Evolutionary conservation across 2,113 vertebrate genomes (phyloP).

Genomic region (Tamias sibiricus): DNA sequence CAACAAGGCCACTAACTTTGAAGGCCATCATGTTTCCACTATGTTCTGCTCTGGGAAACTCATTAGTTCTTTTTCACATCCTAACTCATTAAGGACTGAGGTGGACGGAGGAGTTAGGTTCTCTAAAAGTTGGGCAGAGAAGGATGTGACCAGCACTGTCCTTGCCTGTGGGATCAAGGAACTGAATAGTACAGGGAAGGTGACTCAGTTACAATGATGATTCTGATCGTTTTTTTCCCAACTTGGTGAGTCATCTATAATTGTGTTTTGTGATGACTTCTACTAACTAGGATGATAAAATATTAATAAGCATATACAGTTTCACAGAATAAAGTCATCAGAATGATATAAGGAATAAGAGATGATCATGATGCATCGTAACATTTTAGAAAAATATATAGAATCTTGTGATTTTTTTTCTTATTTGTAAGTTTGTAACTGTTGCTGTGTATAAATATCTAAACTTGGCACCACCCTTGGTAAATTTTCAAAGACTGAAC

Average conservation of each 20-base stretch:
- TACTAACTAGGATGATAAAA: constrained; percentile 69
- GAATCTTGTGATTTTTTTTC: not conserved
- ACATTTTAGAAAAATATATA: constrained; percentile 9
- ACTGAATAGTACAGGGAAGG: not conserved
- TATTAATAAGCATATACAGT: constrained; percentile 63
- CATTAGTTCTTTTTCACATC: not conserved
- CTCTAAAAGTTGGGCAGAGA: not conserved
- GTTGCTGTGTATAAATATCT: not conserved
- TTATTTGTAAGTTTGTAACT: constrained; percentile 1
- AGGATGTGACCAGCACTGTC: not conserved
- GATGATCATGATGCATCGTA: not conserved
- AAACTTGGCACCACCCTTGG: not conserved
- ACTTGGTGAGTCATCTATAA: constrained; percentile 59
- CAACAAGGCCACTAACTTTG: not conserved
- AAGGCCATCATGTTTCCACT: not conserved
- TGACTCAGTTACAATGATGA: constrained; percentile 20
- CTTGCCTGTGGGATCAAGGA: not conserved
- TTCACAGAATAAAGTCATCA: constrained; percentile 47
- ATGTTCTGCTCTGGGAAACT: not conserved
- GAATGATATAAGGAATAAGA: constrained; percentile 46
- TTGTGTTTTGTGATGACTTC: constrained; percentile 54
- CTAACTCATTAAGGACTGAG: not conserved
- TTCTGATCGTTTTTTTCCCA: not conserved
- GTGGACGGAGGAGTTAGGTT: not conserved
- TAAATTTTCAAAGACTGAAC: constrained; percentile 1